These are phyloP conservation scores for Streptopelia turtur DNA, from an alignment of 2,797 vertebrate species.

Conservation along the genomic window DNA sequence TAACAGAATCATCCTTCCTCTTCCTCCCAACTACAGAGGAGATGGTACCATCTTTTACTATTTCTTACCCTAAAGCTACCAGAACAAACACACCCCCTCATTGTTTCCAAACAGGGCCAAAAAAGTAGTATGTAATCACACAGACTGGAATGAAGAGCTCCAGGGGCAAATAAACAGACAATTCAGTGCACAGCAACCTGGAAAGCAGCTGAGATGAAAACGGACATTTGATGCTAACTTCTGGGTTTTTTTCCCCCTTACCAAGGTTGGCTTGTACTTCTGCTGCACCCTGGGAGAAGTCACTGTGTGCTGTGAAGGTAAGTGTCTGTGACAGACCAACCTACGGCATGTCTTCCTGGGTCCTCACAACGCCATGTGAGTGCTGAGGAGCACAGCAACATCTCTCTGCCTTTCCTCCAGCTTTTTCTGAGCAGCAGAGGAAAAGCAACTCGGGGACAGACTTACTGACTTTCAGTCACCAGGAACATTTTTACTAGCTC, in stretches of 20 bases:
- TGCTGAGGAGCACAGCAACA: background rate
- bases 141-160: slow-evolving; percentile 33
- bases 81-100: slow-evolving; percentile 36
- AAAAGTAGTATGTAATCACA: slow-evolving; percentile 31
- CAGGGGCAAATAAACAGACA: slow-evolving; percentile 46
- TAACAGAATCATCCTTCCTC: background rate
- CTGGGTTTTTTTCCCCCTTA: background rate
- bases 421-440: background rate
- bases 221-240: slow-evolving; percentile 39
- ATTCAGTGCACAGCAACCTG: background rate
- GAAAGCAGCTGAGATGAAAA: slow-evolving; percentile 48
- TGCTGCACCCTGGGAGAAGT: slow-evolving; percentile 27
- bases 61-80: slow-evolving; percentile 52
- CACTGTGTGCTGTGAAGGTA: slow-evolving; percentile 17
- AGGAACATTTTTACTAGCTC: background rate
- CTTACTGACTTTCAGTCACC: background rate
- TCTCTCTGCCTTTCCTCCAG: background rate
- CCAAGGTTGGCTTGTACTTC: slow-evolving; percentile 20
- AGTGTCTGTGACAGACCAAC: background rate
- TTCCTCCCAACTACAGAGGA: slow-evolving; percentile 14
- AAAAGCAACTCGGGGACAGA: background rate
- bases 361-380: background rate
- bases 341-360: background rate
- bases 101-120: slow-evolving; percentile 23
- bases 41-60: slow-evolving; percentile 21